phyloP scores from a whole-genome alignment of 2,113 vertebrate species.

The Bufo gargarizans region DNA sequence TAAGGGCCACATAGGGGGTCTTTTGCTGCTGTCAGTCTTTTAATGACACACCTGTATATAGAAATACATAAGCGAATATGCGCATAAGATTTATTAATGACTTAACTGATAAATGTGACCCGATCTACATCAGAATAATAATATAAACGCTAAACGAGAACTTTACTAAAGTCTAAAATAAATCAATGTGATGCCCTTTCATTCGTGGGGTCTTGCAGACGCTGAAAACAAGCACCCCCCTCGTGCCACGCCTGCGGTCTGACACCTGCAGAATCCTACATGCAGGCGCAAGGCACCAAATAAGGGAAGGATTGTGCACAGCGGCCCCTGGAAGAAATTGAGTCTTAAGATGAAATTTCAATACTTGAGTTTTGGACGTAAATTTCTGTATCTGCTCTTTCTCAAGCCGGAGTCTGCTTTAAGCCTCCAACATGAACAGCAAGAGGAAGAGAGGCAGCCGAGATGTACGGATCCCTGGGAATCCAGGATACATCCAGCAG shows the following conservation, averaged over 20 bases:
- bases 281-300: slow-evolving; percentile 76
- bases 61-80: no score
- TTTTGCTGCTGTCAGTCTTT: no score
- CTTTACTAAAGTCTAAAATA: neutral
- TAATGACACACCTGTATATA: no score
- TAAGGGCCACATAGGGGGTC: no score
- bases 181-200: neutral
- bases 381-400: slow-evolving; percentile 81
- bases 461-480: slow-evolving; percentile 54
- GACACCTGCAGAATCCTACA: slow-evolving; percentile 69
- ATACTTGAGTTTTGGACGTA: slow-evolving; percentile 80
- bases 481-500: slow-evolving; percentile 57
- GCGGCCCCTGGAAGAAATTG: slow-evolving; percentile 72
- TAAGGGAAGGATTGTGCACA: slow-evolving; percentile 79
- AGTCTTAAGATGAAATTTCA: slow-evolving; percentile 80
- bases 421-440: slow-evolving; percentile 47
- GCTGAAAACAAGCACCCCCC: slow-evolving; percentile 37
- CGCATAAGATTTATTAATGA: no score
- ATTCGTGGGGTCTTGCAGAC: neutral
- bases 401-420: slow-evolving; percentile 68
- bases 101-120: no score
- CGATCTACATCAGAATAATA: no score
- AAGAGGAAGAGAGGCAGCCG: slow-evolving; percentile 54
- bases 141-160: neutral
- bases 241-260: slow-evolving; percentile 54